Evolutionary conservation across 2,113 vertebrate species (phyloP).

Genomic region (Microtus ochrogaster): DNA sequence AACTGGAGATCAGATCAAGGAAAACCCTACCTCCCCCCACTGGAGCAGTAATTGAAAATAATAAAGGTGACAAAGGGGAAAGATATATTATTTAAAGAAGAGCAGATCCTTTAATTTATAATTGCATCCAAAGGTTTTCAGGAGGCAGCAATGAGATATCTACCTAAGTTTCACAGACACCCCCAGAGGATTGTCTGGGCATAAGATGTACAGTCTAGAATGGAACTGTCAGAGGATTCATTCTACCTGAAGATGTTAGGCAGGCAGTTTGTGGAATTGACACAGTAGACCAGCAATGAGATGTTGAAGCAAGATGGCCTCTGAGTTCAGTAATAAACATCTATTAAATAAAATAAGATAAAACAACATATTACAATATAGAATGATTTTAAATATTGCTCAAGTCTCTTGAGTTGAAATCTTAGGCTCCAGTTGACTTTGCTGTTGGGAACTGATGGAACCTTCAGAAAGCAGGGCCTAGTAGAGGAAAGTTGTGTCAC

Average conservation of each 20-base stretch:
- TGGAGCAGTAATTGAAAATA: not conserved
- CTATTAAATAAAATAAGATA: not conserved
- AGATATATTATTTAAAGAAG: too few relatives aligned
- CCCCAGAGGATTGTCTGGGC: not conserved
- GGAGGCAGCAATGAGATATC: not conserved
- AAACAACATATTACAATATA: not conserved
- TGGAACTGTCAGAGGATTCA: not conserved
- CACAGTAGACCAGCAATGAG: not conserved
- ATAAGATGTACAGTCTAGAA: not conserved
- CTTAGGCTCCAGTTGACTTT: not conserved
- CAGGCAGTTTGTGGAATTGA: not conserved
- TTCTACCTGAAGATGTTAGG: not conserved
- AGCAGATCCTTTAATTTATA: not conserved
- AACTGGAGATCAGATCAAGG: not conserved
- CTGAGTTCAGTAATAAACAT: not conserved
- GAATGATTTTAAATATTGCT: not conserved
- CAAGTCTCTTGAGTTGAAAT: not conserved
- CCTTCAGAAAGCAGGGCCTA: not conserved
- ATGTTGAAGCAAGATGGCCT: not conserved
- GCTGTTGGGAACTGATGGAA: not conserved
- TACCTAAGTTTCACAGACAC: not conserved
- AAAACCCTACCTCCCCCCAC: too few relatives aligned
- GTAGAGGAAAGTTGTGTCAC: not conserved
- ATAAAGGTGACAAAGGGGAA: too few relatives aligned
- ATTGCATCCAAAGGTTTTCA: not conserved